Percentiles rank a stretch among this genome's conserved stretches.
Evolutionary conservation across 2,113 vertebrate species (phyloP).

Genomic region (Poeciliopsis retropinna): DNA sequence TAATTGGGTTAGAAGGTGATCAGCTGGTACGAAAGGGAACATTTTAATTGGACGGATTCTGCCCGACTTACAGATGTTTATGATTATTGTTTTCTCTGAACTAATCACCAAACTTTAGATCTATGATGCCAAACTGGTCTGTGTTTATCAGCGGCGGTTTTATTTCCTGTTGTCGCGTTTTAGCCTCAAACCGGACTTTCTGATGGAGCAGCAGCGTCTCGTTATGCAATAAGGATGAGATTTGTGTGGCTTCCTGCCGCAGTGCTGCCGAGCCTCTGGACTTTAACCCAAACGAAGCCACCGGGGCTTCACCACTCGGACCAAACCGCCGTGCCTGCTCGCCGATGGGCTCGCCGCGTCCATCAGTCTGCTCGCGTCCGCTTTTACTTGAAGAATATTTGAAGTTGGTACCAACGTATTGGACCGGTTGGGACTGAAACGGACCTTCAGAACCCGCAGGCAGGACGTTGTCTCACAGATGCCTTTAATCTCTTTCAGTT

Average conservation of each 20-base stretch:
- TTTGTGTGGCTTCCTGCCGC: neutral
- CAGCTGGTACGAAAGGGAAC: neutral
- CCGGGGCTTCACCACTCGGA: constrained; percentile 53
- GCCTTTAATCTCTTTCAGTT: constrained; percentile 40
- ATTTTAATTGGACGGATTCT: neutral
- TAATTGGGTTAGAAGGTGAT: constrained; percentile 33
- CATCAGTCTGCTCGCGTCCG: constrained; percentile 52
- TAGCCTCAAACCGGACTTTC: neutral
- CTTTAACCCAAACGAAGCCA: constrained; percentile 29
- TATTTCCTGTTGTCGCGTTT: neutral
- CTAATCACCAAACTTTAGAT: neutral
- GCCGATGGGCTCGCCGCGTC: constrained; percentile 20
- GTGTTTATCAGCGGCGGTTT: neutral
- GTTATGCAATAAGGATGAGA: constrained; percentile 4
- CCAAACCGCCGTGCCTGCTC: constrained; percentile 74
- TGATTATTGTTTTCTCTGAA: neutral
- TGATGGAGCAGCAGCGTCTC: neutral
- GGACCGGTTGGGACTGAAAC: neutral
- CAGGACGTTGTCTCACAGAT: constrained; percentile 26
- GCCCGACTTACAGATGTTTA: neutral
- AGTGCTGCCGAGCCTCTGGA: constrained; percentile 1
- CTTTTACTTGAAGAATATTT: constrained; percentile 63
- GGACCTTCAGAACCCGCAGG: constrained; percentile 19
- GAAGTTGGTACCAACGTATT: neutral
- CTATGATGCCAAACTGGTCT: neutral